These are phyloP conservation scores for Eupleurogrammus muticus DNA, from an alignment of 2,797 vertebrate genomes.

Conservation along the genomic window DNA sequence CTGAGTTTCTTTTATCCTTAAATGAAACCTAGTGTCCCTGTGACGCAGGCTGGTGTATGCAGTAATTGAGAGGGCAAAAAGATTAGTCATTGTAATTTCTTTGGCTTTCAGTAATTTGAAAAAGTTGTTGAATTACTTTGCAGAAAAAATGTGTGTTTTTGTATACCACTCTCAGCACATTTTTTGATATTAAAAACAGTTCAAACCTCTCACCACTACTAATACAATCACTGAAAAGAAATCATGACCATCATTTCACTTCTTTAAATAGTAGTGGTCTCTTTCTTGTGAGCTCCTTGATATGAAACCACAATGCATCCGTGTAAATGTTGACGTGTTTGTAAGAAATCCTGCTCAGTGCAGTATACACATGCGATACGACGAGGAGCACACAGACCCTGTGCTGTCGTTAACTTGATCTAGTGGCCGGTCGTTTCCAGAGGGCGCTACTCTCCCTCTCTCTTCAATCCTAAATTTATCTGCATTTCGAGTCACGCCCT, in stretches of 20 bases:
- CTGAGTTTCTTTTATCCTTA: constrained; percentile 59
- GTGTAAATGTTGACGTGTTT: constrained; percentile 14
- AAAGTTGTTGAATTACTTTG: no score
- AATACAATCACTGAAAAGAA: no score
- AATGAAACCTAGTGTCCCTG: constrained; percentile 58
- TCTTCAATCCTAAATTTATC: neutral
- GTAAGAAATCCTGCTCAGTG: neutral
- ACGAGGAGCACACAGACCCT: neutral
- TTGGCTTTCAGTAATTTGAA: neutral
- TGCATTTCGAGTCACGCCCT: constrained; percentile 2
- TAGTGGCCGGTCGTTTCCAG: neutral
- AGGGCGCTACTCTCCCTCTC: neutral
- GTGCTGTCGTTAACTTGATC: neutral
- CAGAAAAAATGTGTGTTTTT: no score
- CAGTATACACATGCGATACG: neutral
- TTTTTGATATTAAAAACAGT: no score
- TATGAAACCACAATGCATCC: neutral
- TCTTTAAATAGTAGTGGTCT: neutral
- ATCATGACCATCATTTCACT: neutral
- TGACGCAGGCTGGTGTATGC: neutral
- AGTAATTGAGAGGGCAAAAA: constrained; percentile 11
- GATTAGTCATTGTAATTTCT: constrained; percentile 28
- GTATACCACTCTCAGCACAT: no score
- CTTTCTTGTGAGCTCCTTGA: neutral
- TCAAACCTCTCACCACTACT: neutral